Evolutionary conservation across 37 sponge, comb jelly and placozoan genomes (phyloP), one percentile per base, ranked within the genome.

Genomic region (Crambe crambe): DNA sequence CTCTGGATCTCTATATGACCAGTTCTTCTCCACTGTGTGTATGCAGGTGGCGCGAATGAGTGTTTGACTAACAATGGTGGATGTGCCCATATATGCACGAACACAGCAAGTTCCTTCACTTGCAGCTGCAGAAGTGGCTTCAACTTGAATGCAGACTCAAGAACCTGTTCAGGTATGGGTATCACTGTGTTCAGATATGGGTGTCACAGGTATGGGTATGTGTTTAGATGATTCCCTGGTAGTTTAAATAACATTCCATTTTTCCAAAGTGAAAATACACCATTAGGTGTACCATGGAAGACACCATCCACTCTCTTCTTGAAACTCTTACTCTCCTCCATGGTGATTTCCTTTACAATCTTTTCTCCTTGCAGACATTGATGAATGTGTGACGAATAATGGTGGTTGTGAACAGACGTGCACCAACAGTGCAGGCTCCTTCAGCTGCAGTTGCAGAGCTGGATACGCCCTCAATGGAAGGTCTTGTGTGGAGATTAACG

Each of bases 401-500:
- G 32, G 38, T 20, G 59, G 31, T 60, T 87, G 87, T 30, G 56
- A 81, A 17, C 87, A 87, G 37, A 32, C 56, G 2, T 87, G 87
- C 37, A 30, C 37, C 29, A 74, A 80, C 76, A 87, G 81, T 74
- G 60, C 26, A 18, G 81, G 81, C 31, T 27, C 68, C 40, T 80
- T 39, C 34, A 56, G 37, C 8, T 87, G 87, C 41, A 34, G 61
- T 22, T 87, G 87, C 66, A 47, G 12, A 1, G 10, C 30, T 72
- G 81, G 81, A 36, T 81, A 61, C 32, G 37, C 57, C 21, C 0
- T 37, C 25, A 41, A 72, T 32, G 35, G 32, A 32, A 64, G 41
- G 2, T 59, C 75, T 15, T 86, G 80, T 44, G 29, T 27, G 78
- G 89, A 88, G 37, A 35, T 89, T 30, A 73, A 89, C 78, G 89